Conservation (phyloP, 2,888 invertebrate genomes). For the Proisotoma minuta region DNA sequence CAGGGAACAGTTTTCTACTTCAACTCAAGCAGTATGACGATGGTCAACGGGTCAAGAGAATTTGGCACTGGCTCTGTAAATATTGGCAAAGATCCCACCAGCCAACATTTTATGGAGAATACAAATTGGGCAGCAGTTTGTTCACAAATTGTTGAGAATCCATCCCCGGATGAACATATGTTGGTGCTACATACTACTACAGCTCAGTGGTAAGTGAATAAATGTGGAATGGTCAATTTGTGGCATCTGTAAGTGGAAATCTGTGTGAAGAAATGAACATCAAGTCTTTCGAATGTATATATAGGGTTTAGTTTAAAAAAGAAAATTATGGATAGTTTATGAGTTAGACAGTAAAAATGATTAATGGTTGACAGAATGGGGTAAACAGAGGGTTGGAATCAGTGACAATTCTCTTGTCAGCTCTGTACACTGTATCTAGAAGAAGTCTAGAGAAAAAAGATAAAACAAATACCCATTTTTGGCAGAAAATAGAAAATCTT, state of each 20-base stretch:
- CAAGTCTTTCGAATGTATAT: no score
- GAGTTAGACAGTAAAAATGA: no score
- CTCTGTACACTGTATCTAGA: not conserved
- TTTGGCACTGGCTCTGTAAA: not conserved
- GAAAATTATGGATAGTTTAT: no score
- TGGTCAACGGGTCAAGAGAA: constrained; percentile 39
- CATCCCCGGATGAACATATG: constrained; percentile 55
- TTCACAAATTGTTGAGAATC: constrained; percentile 45
- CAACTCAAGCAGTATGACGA: constrained; percentile 50
- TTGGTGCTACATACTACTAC: constrained; percentile 66
- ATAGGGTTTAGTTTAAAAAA: no score
- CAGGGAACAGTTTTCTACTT: constrained; percentile 79
- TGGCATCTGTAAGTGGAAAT: no score
- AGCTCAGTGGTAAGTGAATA: constrained; percentile 60
- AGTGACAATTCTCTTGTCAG: not conserved
- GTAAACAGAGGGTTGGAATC: not conserved
- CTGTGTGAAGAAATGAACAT: no score
- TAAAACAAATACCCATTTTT: not conserved
- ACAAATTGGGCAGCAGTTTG: constrained; percentile 35
- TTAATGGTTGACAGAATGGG: not conserved
- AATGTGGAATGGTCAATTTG: no score
- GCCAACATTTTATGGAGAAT: not conserved
- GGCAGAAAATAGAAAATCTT: not conserved
- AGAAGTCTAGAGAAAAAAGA: not conserved
- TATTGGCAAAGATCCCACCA: constrained; percentile 30